Conservation (phyloP, 2,797 vertebrate genomes). For the Eurystomus glaucurus region DNA sequence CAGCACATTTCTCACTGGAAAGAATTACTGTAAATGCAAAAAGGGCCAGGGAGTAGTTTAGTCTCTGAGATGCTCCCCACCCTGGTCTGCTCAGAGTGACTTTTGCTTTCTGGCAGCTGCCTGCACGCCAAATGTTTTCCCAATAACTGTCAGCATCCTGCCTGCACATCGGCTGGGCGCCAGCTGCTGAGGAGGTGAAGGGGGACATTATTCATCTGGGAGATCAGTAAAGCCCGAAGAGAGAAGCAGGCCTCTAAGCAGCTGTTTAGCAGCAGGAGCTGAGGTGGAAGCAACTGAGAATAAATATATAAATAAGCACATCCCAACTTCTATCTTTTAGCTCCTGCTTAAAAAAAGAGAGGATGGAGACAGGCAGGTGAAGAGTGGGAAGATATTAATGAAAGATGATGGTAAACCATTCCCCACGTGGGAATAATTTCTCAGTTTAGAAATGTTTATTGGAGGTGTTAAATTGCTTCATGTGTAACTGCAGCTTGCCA, state of each 20-base stretch:
- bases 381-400: neutral
- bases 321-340: neutral
- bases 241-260: slow-evolving; percentile 70
- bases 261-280: slow-evolving; percentile 74
- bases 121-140: slow-evolving; percentile 66
- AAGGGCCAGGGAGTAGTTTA: slow-evolving; percentile 37
- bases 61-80: slow-evolving; percentile 36
- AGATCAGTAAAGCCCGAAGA: slow-evolving; percentile 76
- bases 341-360: neutral
- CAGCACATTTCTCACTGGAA: neutral
- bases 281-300: slow-evolving; percentile 48
- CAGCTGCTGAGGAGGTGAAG: slow-evolving; percentile 71
- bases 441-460: neutral
- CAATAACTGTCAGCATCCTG: slow-evolving; percentile 72
- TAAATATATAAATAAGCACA: slow-evolving; percentile 10
- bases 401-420: neutral
- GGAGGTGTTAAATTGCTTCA: neutral
- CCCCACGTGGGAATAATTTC: slow-evolving; percentile 24
- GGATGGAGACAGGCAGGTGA: neutral
- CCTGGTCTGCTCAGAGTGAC: slow-evolving; percentile 44
- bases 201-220: slow-evolving; percentile 79
- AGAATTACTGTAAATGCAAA: slow-evolving; percentile 25
- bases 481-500: neutral
- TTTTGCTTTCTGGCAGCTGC: slow-evolving; percentile 76
- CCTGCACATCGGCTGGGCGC: slow-evolving; percentile 6